phyloP scores from a whole-genome alignment of 1,140 invertebrate species.

The Holotrichia oblita region DNA sequence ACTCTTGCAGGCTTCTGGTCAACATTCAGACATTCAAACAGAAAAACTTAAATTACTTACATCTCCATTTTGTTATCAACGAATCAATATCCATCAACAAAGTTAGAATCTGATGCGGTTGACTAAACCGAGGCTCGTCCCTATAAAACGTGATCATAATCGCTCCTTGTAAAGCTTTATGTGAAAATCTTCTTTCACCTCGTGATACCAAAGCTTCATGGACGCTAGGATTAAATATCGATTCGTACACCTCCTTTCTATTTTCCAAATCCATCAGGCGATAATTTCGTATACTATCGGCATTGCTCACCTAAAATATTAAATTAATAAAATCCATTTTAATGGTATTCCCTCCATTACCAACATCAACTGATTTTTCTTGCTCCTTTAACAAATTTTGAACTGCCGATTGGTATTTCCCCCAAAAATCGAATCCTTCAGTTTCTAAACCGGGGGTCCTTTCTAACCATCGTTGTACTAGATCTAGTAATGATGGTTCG shows the following conservation, averaged over 20 bases:
- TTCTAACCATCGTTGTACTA: constrained; percentile 94
- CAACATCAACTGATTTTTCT: constrained; percentile 68
- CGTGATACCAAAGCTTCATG: constrained; percentile 83
- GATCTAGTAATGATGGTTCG: constrained; percentile 82
- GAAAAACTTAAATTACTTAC: constrained; percentile 73
- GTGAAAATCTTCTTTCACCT: constrained; percentile 88
- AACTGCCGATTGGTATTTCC: constrained; percentile 85
- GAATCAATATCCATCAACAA: constrained; percentile 98
- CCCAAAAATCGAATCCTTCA: constrained; percentile 93
- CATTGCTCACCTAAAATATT: constrained; percentile 66
- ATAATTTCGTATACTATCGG: constrained; percentile 67
- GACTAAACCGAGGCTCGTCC: constrained; percentile 95
- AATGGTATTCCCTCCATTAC: neutral
- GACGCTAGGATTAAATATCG: constrained; percentile 84
- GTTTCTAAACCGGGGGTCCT: constrained; percentile 89
- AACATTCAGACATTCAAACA: too few relatives aligned
- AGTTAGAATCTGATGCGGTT: constrained; percentile 94
- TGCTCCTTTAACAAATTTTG: constrained; percentile 77
- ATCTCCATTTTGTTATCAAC: constrained; percentile 99
- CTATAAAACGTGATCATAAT: constrained; percentile 98
- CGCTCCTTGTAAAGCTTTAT: constrained; percentile 92
- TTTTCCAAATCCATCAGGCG: constrained; percentile 79
- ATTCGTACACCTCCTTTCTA: constrained; percentile 84
- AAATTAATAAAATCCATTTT: neutral
- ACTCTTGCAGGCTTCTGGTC: too few relatives aligned